Conservation (phyloP, 2,797 vertebrate species). For the Urophycis tenuis region DNA sequence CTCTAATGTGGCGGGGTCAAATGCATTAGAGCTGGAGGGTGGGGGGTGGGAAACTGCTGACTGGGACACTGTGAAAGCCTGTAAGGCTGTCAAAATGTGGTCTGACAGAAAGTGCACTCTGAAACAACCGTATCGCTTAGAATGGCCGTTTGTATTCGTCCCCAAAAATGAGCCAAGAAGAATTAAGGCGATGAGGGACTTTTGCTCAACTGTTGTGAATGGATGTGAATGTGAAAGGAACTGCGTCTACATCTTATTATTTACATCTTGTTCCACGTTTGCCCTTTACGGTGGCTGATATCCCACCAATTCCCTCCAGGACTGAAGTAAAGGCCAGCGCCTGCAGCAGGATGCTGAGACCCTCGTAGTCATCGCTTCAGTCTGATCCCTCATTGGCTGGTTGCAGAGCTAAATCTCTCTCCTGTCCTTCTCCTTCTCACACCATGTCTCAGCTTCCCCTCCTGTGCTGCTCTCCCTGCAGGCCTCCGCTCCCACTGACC, state of each 20-base stretch:
- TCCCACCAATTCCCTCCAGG: constrained; percentile 13
- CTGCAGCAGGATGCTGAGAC: constrained; percentile 25
- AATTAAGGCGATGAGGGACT: background rate
- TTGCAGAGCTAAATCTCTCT: constrained; percentile 40
- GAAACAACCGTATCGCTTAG: background rate
- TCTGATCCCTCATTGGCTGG: constrained; percentile 53
- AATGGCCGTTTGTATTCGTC: background rate
- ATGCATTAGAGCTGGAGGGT: constrained; percentile 14
- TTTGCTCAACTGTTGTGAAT: background rate
- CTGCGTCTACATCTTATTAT: background rate
- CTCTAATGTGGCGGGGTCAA: constrained; percentile 29
- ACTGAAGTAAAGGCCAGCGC: constrained; percentile 26
- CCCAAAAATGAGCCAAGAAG: background rate
- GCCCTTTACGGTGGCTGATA: background rate
- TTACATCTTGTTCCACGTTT: background rate
- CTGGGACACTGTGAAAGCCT: background rate
- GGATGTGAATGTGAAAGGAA: constrained; percentile 1
- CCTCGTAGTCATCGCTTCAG: constrained; percentile 27
- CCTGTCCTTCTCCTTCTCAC: constrained; percentile 15
- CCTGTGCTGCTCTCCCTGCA: background rate
- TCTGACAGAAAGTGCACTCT: background rate
- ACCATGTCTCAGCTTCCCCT: constrained; percentile 1
- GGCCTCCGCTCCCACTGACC: constrained; percentile 49
- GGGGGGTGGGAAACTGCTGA: background rate
- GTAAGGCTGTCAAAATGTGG: constrained; percentile 1